Conservation (phyloP, 2,113 vertebrate species). For the Dipodomys ordii region DNA sequence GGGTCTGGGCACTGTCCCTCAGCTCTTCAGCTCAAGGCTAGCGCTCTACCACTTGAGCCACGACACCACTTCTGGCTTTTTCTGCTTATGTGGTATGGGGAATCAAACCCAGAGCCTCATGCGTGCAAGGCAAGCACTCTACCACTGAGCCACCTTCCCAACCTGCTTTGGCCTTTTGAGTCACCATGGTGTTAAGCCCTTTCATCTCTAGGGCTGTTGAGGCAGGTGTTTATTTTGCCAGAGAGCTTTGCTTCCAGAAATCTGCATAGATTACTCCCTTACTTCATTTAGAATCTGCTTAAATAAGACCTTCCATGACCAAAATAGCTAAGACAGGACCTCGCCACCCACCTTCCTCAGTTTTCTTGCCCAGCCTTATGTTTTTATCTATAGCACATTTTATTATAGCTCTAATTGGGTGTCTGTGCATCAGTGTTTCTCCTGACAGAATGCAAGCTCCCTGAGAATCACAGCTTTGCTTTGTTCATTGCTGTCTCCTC, state of each 20-base stretch:
- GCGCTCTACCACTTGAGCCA: too few relatives aligned
- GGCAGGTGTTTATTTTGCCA: background rate
- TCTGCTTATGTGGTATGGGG: too few relatives aligned
- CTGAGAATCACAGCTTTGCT: background rate
- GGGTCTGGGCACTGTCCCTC: too few relatives aligned
- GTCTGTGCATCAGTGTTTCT: background rate
- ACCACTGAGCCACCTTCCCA: too few relatives aligned
- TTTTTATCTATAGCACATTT: background rate
- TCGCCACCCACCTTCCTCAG: background rate
- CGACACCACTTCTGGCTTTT: too few relatives aligned
- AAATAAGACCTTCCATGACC: background rate
- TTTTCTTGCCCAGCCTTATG: background rate
- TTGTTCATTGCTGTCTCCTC: background rate
- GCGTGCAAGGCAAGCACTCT: too few relatives aligned
- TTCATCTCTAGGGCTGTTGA: background rate
- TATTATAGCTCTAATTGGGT: background rate
- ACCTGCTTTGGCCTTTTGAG: background rate
- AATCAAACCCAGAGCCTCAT: too few relatives aligned
- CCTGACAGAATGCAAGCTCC: background rate
- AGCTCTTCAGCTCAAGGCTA: too few relatives aligned
- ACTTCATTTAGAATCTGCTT: constrained; percentile 23
- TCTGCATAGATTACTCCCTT: background rate
- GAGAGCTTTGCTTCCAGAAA: background rate
- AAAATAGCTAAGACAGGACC: background rate
- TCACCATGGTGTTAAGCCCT: background rate